phyloP scores from a whole-genome alignment of 2,888 invertebrate species.

The Pseudanteris insignis region DNA sequence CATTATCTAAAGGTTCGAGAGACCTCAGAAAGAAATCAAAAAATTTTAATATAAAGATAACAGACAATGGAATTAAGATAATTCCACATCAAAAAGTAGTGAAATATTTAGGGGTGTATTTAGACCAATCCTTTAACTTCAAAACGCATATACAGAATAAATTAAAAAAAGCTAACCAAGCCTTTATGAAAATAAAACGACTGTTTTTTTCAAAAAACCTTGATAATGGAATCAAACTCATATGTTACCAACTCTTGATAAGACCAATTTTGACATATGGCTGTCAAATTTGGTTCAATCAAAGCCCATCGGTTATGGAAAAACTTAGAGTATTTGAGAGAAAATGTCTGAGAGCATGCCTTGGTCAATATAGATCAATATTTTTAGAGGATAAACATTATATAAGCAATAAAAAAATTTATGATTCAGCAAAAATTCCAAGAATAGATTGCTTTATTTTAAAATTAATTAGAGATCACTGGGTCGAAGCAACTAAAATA shows the following conservation, averaged over 20 bases:
- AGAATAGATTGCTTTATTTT: conserved; percentile 1
- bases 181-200: conserved; percentile 1
- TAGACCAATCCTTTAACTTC: conserved; percentile 1
- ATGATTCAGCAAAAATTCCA: neutral
- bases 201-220: conserved; percentile 13
- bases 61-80: neutral
- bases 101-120: conserved; percentile 5
- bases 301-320: conserved; percentile 11
- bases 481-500: conserved; percentile 3
- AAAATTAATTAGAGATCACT: conserved; percentile 26
- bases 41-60: neutral
- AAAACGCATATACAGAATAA: conserved; percentile 1
- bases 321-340: conserved; percentile 9
- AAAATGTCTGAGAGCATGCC: conserved; percentile 11
- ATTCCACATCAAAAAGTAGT: conserved; percentile 2
- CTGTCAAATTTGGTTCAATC: conserved; percentile 4
- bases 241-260: conserved; percentile 13
- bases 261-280: conserved; percentile 10
- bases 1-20: neutral
- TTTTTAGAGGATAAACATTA: neutral
- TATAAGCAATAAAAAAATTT: conserved; percentile 2
- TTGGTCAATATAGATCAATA: conserved; percentile 3
- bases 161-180: conserved; percentile 5
- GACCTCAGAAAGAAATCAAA: neutral
- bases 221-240: conserved; percentile 1